Conservation (phyloP, 2,113 vertebrate genomes). For the Eretmochelys imbricata region DNA sequence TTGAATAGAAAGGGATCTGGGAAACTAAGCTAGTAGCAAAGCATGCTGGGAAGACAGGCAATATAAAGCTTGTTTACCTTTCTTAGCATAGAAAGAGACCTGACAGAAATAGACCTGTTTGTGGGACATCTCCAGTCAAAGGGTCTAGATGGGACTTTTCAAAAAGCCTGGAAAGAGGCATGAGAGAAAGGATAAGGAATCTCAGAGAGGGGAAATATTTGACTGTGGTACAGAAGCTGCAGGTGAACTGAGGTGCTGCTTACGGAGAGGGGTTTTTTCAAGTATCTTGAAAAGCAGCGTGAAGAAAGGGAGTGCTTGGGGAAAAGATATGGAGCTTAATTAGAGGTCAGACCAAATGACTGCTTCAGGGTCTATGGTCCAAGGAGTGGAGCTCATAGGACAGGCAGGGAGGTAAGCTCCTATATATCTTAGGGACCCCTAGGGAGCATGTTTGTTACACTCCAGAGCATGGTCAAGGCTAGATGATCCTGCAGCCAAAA, state of each 20-base stretch:
- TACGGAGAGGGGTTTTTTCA: background rate
- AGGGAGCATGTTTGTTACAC: no score
- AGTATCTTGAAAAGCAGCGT: background rate
- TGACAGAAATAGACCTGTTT: background rate
- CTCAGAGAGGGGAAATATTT: background rate
- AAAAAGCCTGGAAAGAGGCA: background rate
- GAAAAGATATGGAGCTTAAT: background rate
- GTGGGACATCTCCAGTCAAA: background rate
- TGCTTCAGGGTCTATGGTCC: background rate
- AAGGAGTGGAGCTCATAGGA: no score
- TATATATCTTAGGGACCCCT: no score
- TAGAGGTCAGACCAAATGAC: rapidly evolving
- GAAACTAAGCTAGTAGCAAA: background rate
- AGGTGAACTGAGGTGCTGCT: rapidly evolving
- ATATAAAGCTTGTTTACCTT: background rate
- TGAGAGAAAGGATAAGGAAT: background rate
- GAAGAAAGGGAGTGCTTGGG: rapidly evolving
- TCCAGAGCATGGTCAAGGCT: no score
- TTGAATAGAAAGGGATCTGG: background rate
- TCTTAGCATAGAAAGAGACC: background rate
- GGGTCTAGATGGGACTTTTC: background rate
- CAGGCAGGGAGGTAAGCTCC: no score
- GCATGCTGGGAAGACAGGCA: background rate
- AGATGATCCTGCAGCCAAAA: no score
- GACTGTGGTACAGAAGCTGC: background rate